Base-by-base conservation (phyloP, 2,797 vertebrate genomes). In the Myotis myotis region DNA sequence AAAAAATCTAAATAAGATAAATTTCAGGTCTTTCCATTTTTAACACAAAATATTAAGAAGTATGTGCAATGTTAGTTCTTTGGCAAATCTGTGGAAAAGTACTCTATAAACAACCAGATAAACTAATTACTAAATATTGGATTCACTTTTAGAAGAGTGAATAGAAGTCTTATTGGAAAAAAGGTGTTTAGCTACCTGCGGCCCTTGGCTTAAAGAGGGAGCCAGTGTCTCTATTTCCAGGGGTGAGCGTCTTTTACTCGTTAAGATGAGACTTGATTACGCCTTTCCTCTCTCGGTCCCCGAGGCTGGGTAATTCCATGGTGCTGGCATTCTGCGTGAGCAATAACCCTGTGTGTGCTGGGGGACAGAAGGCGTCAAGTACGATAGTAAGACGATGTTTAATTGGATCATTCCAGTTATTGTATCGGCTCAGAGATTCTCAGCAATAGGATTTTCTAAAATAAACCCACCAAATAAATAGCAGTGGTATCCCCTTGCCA, bases 71-170 rank as follows among this genome's bases (percentile, higher is more conserved):
- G 68, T 82, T 74, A n/a, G 71, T n/a, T 70, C 22, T 47, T 55
- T 41, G 91, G 19, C 70, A 86, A 66, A 20, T 41, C 30, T 33
- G n/a, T 30, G 55, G 47, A 49, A 93, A 87, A 76, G 20, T 33
- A 33, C 51, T 33, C 76, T 41, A 28, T 41, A 79, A 87, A 74
- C 5, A 64, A 12, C 25, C 76, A 79, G 81, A 84, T 60, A 66
- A 96, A 92, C 16, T 22, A 85, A 80, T 93, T 49, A 20, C n/a
- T 83, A 64, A 89, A 74, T 84, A 82, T 17, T 94, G 72, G 44
- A 64, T 28, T 76, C 57, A 38, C 41, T 79, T 36, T 41, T 88
- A 90, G n/a, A 53, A 90, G 47, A 75, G 7, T 30, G 72, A 93
- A 51, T 85, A 88, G 89, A 88, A 84, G 62, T 72, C 47, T 96